These are phyloP conservation scores for Cryptoblepharus egeriae DNA, from an alignment of 2,797 vertebrate genomes.

Conservation along the genomic window DNA sequence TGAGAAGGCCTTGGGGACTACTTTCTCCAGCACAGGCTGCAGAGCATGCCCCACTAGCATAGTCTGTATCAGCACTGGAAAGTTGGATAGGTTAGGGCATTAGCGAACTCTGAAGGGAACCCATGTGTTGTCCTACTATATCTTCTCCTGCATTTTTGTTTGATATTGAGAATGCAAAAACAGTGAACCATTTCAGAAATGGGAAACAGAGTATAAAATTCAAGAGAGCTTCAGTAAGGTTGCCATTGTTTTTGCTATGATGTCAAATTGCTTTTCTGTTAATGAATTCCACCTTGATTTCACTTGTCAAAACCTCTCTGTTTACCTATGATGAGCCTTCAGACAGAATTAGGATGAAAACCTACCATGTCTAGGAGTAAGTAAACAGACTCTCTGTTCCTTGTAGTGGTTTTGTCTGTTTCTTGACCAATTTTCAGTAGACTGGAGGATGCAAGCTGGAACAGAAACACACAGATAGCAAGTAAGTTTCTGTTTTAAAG, in stretches of 20 bases:
- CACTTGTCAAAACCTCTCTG: not conserved
- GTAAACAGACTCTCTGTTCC: constrained; percentile 97
- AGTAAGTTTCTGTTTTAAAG: not conserved
- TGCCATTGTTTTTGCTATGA: constrained; percentile 11
- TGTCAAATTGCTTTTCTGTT: not conserved
- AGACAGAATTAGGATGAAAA: constrained; percentile 17
- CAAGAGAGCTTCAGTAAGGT: constrained; percentile 2
- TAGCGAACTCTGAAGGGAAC: not conserved
- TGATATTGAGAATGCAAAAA: not conserved
- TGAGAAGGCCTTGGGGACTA: no score
- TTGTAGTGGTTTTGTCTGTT: constrained; percentile 96
- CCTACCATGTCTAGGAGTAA: constrained; percentile 97
- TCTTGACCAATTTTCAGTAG: constrained; percentile 98
- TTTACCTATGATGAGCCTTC: not conserved
- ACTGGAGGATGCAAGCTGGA: constrained; percentile 95
- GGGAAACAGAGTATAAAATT: not conserved
- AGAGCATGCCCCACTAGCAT: no score
- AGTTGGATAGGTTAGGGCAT: no score
- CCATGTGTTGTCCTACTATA: rapidly evolving
- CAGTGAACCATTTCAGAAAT: no score
- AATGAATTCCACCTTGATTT: not conserved
- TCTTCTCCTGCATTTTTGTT: constrained; percentile 15
- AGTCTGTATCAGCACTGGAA: no score
- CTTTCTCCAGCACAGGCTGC: no score
- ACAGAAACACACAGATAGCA: constrained; percentile 17